Evolutionary conservation across 2,113 vertebrate species (phyloP), one percentile per base, ranked within the genome.

Genomic region (Daubentonia madagascariensis): DNA sequence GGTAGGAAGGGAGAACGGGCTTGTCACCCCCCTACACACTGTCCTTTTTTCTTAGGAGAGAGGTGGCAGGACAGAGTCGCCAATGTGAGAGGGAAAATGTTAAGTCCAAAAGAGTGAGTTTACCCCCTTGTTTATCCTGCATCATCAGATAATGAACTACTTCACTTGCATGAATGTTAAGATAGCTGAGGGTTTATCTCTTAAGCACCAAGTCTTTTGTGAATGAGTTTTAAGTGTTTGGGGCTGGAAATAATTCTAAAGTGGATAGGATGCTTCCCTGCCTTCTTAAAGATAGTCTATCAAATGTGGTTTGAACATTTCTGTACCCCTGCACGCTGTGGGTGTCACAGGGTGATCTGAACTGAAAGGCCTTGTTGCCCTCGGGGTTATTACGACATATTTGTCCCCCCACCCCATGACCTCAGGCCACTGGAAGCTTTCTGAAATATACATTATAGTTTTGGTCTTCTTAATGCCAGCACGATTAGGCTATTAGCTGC

Each of bases 191-290:
- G 43, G 32, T 22, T 6, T 8, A 30, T 28, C 54, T 45, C 79
- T 72, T 45, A 86, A 92, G 94, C 85, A 96, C 89, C 87, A 87
- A 94, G 86, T 87, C 73, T 30, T 67, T 20, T 30, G 35, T 13
- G 32, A 40, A 8, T 22, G 30, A 16, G 40, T 85, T 73, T 65
- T 52, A 45, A 25, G 50, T 78, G 32, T 72, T 48, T 37, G 30
- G 61, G 79, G 52, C 61, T 4, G 8, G 32, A 81, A 88, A 54
- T 52, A 30, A 65, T 67, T 68, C 70, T 63, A 30, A 40, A 50
- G 52, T 6, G 35, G 13, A 4, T 43, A n/a, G 7, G 25, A 3
- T 1, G 6, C 28, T n/a, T 10, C 54, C 85, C n/a, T 20, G 11
- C 52, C 70, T 91, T 40, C 67, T 85, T 54, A 37, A 52, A 35